These are phyloP conservation scores for Athalia circularis DNA, from an alignment of 2,888 invertebrate species.

Conservation along the genomic window DNA sequence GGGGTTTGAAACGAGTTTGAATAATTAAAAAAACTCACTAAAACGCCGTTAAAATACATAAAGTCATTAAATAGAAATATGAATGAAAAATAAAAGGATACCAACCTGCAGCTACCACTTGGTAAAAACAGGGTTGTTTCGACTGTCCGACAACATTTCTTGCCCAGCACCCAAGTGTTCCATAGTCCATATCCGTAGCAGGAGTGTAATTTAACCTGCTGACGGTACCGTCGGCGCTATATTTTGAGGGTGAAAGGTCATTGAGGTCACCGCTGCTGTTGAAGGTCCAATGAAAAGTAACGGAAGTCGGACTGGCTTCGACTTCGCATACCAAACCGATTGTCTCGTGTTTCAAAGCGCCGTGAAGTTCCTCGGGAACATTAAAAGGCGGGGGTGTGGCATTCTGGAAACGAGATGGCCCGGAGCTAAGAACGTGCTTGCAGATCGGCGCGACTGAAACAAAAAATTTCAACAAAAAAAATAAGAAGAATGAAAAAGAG, in stretches of 20 bases:
- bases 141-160: slow-evolving; percentile 89
- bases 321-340: slow-evolving; percentile 90
- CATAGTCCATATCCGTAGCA: slow-evolving; percentile 90
- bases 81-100: slow-evolving; percentile 30
- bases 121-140: slow-evolving; percentile 90
- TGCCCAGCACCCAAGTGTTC: slow-evolving; percentile 91
- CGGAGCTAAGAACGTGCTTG: slow-evolving; percentile 63
- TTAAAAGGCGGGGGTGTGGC: slow-evolving; percentile 68
- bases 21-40: too few species aligned
- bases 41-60: neutral
- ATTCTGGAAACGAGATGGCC: slow-evolving; percentile 58
- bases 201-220: slow-evolving; percentile 90
- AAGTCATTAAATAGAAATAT: neutral
- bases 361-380: slow-evolving; percentile 87
- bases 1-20: too few species aligned
- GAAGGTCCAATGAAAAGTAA: slow-evolving; percentile 94
- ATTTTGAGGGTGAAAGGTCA: slow-evolving; percentile 82
- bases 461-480: slow-evolving; percentile 3
- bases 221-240: slow-evolving; percentile 79
- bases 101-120: slow-evolving; percentile 89
- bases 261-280: slow-evolving; percentile 91
- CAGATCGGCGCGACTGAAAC: slow-evolving; percentile 69
- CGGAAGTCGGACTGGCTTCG: slow-evolving; percentile 89
- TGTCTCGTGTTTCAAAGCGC: slow-evolving; percentile 90
- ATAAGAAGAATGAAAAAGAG: too few species aligned